phyloP scores from a whole-genome alignment of 2,797 vertebrate species.

The Rhynchonycteris naso region DNA sequence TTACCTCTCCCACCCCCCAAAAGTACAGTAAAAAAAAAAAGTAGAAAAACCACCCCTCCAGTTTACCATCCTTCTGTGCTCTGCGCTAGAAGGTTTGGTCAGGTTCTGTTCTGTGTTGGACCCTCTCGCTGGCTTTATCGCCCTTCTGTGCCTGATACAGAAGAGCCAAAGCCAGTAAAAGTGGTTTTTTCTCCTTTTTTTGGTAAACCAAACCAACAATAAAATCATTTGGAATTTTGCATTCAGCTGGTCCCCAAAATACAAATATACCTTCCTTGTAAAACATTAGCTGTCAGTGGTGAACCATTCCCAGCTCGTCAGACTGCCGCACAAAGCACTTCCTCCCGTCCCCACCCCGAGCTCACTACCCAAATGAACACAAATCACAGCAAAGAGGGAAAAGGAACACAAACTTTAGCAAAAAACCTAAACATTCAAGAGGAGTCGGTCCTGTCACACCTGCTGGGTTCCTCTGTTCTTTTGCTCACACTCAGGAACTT shows the following conservation, averaged over 20 bases:
- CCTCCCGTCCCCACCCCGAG: constrained; percentile 10
- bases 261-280: constrained; percentile 45
- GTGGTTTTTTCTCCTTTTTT: neutral
- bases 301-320: neutral
- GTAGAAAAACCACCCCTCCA: constrained; percentile 26
- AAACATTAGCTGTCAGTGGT: neutral
- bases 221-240: constrained; percentile 57
- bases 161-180: neutral
- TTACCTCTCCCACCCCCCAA: neutral
- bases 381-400: constrained; percentile 69
- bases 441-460: constrained; percentile 63
- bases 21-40: constrained; percentile 63
- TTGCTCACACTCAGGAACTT: constrained; percentile 54
- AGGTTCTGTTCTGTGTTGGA: constrained; percentile 24
- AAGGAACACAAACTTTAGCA: constrained; percentile 61
- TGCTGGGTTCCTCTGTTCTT: constrained; percentile 64
- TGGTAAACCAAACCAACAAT: constrained; percentile 63
- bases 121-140: neutral
- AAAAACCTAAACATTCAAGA: constrained; percentile 76
- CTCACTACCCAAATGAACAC: constrained; percentile 49
- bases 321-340: neutral
- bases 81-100: constrained; percentile 46
- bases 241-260: constrained; percentile 62
- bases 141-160: constrained; percentile 13
- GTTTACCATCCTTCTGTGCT: constrained; percentile 43